phyloP scores from a whole-genome alignment of 1,140 invertebrate genomes.

The Brachionus koreanus region DNA sequence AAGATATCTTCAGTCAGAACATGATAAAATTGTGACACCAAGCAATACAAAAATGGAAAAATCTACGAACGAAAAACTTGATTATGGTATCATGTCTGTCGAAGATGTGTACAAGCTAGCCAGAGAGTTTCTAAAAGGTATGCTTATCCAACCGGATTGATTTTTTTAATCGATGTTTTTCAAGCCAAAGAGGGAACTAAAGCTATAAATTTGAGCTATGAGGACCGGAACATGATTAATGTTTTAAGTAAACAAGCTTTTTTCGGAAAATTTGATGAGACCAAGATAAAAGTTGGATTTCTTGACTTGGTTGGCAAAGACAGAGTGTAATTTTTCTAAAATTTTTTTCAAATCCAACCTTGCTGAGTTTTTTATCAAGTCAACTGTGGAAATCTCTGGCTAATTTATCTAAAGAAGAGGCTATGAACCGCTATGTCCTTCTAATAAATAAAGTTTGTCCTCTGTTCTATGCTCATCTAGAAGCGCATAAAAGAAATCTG shows the following conservation, averaged over 20 bases:
- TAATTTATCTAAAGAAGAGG: constrained; percentile 75
- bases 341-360: neutral
- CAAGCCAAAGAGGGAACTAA: constrained; percentile 95
- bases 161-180: constrained; percentile 49
- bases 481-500: constrained; percentile 79
- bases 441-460: constrained; percentile 79
- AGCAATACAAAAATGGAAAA: neutral
- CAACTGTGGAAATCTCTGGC: constrained; percentile 87
- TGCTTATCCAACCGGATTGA: neutral
- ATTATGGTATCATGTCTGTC: constrained; percentile 24
- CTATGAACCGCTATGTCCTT: constrained; percentile 85
- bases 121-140: constrained; percentile 37
- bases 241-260: constrained; percentile 84
- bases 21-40: neutral
- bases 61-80: neutral
- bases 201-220: constrained; percentile 79
- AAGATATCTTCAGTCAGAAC: neutral
- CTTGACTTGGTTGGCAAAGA: constrained; percentile 91
- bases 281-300: constrained; percentile 78
- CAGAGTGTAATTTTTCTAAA: constrained; percentile 63
- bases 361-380: constrained; percentile 56
- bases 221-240: constrained; percentile 82
- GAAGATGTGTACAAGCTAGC: constrained; percentile 14
- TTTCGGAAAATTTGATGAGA: constrained; percentile 74
- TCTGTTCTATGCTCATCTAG: constrained; percentile 80